phyloP scores from a whole-genome alignment of 2,113 vertebrate species.

The Nymphicus hollandicus region DNA sequence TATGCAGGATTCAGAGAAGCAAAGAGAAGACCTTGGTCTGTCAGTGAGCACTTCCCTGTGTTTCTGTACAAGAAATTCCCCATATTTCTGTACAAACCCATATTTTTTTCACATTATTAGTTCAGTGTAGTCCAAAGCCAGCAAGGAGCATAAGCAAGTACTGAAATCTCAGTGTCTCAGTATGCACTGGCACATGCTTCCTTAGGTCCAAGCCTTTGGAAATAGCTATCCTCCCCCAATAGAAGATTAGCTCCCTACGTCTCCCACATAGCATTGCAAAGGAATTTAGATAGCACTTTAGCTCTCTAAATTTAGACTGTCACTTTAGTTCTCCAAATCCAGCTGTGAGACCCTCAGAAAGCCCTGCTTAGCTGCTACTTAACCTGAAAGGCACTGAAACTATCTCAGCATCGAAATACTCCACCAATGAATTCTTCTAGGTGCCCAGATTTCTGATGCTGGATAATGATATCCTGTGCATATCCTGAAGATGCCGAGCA shows the following conservation, averaged over 20 bases:
- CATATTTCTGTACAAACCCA: background rate
- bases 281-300: constrained; percentile 2
- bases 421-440: background rate
- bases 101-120: background rate
- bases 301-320: background rate
- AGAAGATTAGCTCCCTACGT: background rate
- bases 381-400: background rate
- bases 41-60: background rate
- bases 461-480: background rate
- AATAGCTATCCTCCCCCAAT: background rate
- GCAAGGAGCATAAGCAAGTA: background rate
- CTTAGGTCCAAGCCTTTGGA: background rate
- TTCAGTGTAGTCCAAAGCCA: background rate
- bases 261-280: background rate
- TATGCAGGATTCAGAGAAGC: background rate
- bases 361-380: background rate
- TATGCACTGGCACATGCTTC: background rate
- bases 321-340: background rate
- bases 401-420: background rate
- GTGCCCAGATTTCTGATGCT: background rate
- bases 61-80: background rate
- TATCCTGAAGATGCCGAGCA: background rate
- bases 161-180: background rate
- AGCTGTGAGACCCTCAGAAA: constrained; percentile 17
- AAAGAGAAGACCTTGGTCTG: background rate